Conservation (phyloP, 2,797 vertebrate species). For the Enteromius viviparus region DNA sequence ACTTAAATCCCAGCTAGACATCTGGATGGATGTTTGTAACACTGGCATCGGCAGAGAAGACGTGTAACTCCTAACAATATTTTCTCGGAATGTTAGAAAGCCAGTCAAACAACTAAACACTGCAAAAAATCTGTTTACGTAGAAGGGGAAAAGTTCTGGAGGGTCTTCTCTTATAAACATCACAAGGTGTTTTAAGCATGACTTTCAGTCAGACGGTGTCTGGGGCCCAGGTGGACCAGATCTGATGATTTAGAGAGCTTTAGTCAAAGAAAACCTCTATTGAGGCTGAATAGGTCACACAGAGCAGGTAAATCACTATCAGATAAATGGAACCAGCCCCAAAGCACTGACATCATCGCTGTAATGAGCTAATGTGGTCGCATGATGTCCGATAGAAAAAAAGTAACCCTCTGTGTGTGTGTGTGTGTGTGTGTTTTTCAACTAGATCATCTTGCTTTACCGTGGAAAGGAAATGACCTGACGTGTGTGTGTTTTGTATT, state of each 20-base stretch:
- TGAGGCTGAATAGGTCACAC: slow-evolving; percentile 15
- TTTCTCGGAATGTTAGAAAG: slow-evolving; percentile 44
- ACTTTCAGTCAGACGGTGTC: slow-evolving; percentile 26
- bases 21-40: slow-evolving; percentile 22
- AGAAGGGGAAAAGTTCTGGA: slow-evolving; percentile 30
- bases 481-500: slow-evolving; percentile 26
- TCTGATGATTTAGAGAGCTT: not conserved
- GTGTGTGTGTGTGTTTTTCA: no score
- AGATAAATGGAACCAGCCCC: slow-evolving; percentile 10
- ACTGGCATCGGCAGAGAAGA: slow-evolving; percentile 1
- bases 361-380: slow-evolving; percentile 26
- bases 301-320: slow-evolving; percentile 40
- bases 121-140: slow-evolving; percentile 35
- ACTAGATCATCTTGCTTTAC: slow-evolving; percentile 31
- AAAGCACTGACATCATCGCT: slow-evolving; percentile 31
- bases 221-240: slow-evolving; percentile 35
- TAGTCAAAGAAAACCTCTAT: slow-evolving; percentile 11
- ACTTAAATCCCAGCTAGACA: slow-evolving; percentile 11
- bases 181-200: slow-evolving; percentile 22
- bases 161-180: slow-evolving; percentile 23
- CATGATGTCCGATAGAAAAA: not conserved
- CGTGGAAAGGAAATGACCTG: slow-evolving; percentile 17
- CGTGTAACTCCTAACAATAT: slow-evolving; percentile 11
- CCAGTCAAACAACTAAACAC: not conserved
- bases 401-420: not conserved